These are phyloP conservation scores for Liodrosophila aerea DNA, from an alignment of 2,888 invertebrate genomes.

Conservation along the genomic window DNA sequence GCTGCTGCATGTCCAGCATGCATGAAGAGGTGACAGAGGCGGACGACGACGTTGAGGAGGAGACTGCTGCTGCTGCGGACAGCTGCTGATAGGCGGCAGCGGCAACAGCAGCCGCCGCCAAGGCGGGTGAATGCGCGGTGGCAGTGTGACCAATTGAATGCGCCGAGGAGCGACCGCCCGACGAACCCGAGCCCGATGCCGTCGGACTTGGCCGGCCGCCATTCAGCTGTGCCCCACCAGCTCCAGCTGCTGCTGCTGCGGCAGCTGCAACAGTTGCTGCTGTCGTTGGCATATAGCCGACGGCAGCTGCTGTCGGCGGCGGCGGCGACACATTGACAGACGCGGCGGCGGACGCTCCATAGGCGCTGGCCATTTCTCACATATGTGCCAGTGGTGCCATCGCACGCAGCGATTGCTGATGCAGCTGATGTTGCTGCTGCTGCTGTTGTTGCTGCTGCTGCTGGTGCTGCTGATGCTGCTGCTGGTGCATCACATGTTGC, in stretches of 20 bases:
- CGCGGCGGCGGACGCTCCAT: constrained; percentile 71
- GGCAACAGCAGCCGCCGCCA: constrained; percentile 64
- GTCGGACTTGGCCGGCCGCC: constrained; percentile 80
- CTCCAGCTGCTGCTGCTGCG: constrained; percentile 46
- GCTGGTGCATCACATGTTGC: constrained; percentile 77
- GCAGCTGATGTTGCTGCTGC: constrained; percentile 80
- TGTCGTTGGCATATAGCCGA: constrained; percentile 46
- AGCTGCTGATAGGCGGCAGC: constrained; percentile 66
- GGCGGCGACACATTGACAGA: constrained; percentile 50
- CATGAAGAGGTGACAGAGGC: constrained; percentile 48
- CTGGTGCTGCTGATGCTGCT: constrained; percentile 76
- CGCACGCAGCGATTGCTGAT: constrained; percentile 82
- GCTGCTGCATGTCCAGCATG: constrained; percentile 76
- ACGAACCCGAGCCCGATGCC: constrained; percentile 71
- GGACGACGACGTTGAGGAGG: constrained; percentile 13
- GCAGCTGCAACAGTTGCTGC: constrained; percentile 50
- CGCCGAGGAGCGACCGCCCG: constrained; percentile 79
- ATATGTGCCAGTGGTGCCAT: constrained; percentile 83
- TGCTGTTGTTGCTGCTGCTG: constrained; percentile 76
- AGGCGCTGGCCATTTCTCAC: constrained; percentile 83
- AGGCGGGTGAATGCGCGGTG: constrained; percentile 78
- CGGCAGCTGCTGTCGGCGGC: constrained; percentile 35
- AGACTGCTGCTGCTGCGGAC: constrained; percentile 46
- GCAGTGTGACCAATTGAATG: constrained; percentile 76
- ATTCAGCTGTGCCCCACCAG: constrained; percentile 50